Evolutionary conservation across 2,888 invertebrate species (phyloP), one percentile per base, ranked within the genome.

Genomic region (Philopedon plagiatum): DNA sequence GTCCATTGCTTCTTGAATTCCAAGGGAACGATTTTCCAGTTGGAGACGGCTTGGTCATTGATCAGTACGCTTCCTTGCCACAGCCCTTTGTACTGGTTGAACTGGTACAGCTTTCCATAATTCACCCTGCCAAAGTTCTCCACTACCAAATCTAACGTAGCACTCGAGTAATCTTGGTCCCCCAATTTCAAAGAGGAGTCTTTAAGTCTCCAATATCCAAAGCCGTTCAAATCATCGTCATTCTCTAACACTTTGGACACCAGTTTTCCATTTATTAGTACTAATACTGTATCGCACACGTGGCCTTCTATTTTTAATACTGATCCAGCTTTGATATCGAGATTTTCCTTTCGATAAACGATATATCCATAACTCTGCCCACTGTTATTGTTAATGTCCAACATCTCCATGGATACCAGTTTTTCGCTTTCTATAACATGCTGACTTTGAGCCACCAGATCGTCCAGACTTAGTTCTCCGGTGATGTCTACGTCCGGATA

Each of bases 121-220:
- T 94, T 95, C 37, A 93, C 89, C 57, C 95, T 89, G 3, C 97
- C 97, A 86, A 93, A 93, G 83, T 93, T 95, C 85, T 97, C 96
- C 0, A 87, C 86, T 1, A 90, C 77, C 7, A 88, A 74, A 58
- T 86, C 85, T 29, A 88, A 72, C 57, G 81, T 83, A 3, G 82
- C 82, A 1, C 79, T 77, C 15, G 79, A 74, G 13, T 76, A 72
- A 15, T 68, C 75, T 1, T 72, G 34, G 2, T 78, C 46, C 2
- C 81, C 80, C 19, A 87, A 70, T 18, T 74, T 75, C 37, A 86
- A 73, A 37, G 76, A 80, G 1, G 82, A 80, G 75, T 86, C 81
- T 75, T 81, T 79, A 15, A 75, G 26, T 60, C 78, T 79, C 87
- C 87, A 87, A 75, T 82, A 87, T n/a, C 87, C 87, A 77, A 87